Evolutionary conservation across 2,888 invertebrate species (phyloP), one percentile per base, ranked within the genome.

Genomic region (Pterostichus madidus): DNA sequence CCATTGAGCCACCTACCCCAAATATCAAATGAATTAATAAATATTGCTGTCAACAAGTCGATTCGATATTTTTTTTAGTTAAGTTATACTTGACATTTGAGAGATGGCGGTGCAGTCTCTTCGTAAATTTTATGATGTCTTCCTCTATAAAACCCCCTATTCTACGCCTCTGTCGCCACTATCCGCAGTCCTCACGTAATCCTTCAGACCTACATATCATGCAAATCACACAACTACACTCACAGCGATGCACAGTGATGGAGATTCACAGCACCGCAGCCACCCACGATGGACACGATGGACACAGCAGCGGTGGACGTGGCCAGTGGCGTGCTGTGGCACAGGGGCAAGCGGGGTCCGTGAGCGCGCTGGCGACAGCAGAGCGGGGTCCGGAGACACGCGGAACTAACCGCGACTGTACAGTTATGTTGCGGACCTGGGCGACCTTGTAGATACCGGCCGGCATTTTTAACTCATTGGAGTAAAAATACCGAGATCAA

Each of bases 341-440:
- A 24, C 24, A 24, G 64, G 53, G 46, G 39, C 17, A 24, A 13
- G 75, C 52, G 75, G 24, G 11, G 75, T 6, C 10, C n/a, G 75
- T 7, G 32, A 24, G 32, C 35, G 5, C 24, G 64, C 64, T 17
- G n/a, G 52, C 32, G 49, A 46, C 52, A 17, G 46, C 73, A 52
- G 71, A 10, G 53, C 35, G 32, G 52, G 76, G 52, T n/a, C 8
- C 53, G 56, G 76, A 56, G 53, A 56, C 76, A 76, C 56, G 76
- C 76, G 76, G 76, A 76, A 76, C 76, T 76, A 76, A 76, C 76
- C 76, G 56, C 76, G 76, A 13, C 35, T 76, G 76, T 76, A 76
- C 76, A 76, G 76, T 76, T 76, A 76, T 76, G 56, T 76, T 76
- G 76, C 76, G 76, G 76, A 76, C 76, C 76, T 56, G 76, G 76